These are phyloP conservation scores for Tupiocoris notatus DNA, from an alignment of 2,888 invertebrate genomes.

Conservation along the genomic window DNA sequence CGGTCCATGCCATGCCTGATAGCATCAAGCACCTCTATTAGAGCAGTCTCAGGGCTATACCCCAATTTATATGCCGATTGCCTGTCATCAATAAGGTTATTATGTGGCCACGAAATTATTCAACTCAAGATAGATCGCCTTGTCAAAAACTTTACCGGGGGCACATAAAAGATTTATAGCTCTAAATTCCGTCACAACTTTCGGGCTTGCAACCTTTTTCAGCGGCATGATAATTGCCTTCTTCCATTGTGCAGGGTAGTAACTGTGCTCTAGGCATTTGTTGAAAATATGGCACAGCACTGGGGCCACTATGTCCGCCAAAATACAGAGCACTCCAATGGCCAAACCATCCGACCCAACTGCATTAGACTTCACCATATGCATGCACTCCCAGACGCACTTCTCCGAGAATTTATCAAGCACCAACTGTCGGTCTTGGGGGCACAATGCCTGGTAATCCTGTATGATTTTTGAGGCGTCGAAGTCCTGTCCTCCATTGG, in stretches of 20 bases:
- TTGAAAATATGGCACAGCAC: neutral
- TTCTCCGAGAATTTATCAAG: neutral
- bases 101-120: neutral
- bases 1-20: neutral
- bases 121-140: neutral
- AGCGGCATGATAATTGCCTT: neutral
- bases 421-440: neutral
- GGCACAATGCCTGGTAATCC: too few species aligned
- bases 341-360: neutral
- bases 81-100: neutral
- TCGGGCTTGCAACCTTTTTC: neutral
- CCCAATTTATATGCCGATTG: neutral
- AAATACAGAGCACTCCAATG: neutral
- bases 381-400: neutral
- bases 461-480: neutral
- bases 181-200: neutral
- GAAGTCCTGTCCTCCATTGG: neutral
- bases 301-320: neutral
- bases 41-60: constrained; percentile 3
- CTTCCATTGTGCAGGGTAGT: neutral
- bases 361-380: neutral
- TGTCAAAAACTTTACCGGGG: neutral
- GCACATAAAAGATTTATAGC: neutral
- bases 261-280: neutral
- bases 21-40: neutral